Base-by-base conservation (phyloP, 2,888 invertebrate species). In the Phymatocera aterrima region DNA sequence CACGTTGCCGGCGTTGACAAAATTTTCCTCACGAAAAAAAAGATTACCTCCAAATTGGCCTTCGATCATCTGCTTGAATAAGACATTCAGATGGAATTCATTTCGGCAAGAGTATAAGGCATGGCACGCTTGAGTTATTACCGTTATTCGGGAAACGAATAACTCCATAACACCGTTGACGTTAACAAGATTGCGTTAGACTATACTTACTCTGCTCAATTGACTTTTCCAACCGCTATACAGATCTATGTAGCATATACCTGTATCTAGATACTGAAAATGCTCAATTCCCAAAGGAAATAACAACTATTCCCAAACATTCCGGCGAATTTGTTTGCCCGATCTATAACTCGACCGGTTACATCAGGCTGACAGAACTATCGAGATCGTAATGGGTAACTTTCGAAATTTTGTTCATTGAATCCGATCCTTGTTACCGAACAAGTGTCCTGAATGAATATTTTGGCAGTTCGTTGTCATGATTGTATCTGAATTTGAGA, bases 41-140 rank as follows among this genome's bases (percentile, higher is more conserved):
- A 72, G 51, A 72, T 72, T 48, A 34, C 48, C 34, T 34, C 31
- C 48, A 34, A 48, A 72, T 31, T 72, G 72, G 72, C 72, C 51
- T 48, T 72, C 72, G 51, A 72, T 72, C 72, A 37, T 72, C 48
- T 10, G n/a, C n/a, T 43, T 10, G 51, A 72, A 72, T 72, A 72
- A 51, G 72, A 72, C 72, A 51, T 31, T 72, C 28, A n/a, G 51
- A 1, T 31, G 18, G 8, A 12, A 34, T 72, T 72, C 18, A 72
- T 51, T 72, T 24, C 72, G 51, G 21, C 10, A 51, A 72, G n/a
- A 72, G 51, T 51, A 48, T n/a, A n/a, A n/a, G n/a, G n/a, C n/a
- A n/a, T n/a, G n/a, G 48, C 46, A 70, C 48, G 18, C 46, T 18
- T 6, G 31, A 28, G 70, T 70, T 70, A 46, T 48, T 70, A 70